Evolutionary conservation across 92 coral and sea anemone species (phyloP), one percentile per base, ranked within the genome.

Genomic region (Pocillopora grandis): DNA sequence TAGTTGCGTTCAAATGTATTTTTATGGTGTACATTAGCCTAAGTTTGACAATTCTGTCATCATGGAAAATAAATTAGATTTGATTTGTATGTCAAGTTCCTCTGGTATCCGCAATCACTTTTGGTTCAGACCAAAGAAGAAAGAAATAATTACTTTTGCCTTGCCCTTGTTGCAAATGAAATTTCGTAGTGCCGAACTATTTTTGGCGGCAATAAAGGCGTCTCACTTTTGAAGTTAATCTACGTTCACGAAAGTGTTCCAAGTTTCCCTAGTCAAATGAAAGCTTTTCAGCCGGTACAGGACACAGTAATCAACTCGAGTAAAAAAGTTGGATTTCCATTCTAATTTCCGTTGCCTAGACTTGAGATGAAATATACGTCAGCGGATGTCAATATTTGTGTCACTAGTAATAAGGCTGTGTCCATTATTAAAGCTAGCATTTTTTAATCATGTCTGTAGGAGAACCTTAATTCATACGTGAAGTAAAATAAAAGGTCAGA

Each of bases 261-360:
- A 3, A 3, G 8, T 3, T 42, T 42, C 8, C 52, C 52, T 42
- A 1, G 52, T 42, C 52, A 42, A 42, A 3, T 42, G 52, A 42
- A 42, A 42, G 52, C 52, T 42, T 42, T 42, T 7, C 52, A 42
- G 52, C 52, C 52, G 52, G 52, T 42, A 42, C 52, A 42, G 52
- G 17, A 70, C 8, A 20, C 17, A 37, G 20, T 55, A 23, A 70
- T 70, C 57, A 5, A 15, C 36, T 70, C 56, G 6, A 1, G 55
- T 21, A 70, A 70, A 70, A 16, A 16, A 35, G 16, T 27, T 37
- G 19, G 42, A 70, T n/a, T 70, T 6, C 75, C 19, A 33, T 37
- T 70, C 17, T 3, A 18, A 70, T 70, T 68, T 70, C 75, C 75
- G 75, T 70, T 70, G 18, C 36, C 17, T 70, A 70, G 56, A 70